phyloP scores from a whole-genome alignment of 2,888 invertebrate species.

The Tuta absoluta region DNA sequence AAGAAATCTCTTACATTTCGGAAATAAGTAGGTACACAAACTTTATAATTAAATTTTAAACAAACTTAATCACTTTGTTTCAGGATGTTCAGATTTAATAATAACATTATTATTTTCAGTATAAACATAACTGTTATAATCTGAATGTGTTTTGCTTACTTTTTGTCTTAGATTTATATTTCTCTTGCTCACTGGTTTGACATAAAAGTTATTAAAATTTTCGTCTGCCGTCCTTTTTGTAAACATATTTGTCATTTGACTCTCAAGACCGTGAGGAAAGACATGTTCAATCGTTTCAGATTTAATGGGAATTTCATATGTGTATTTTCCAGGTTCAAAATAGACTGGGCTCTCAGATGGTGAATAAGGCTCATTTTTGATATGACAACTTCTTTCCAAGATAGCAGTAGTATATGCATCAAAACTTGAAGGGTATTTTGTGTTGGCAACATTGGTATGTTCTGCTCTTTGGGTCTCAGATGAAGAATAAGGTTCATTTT shows the following conservation, averaged over 20 bases:
- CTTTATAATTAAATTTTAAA: not conserved
- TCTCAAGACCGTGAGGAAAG: not conserved
- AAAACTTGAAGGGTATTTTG: too few species aligned
- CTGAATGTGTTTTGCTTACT: not conserved
- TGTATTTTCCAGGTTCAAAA: not conserved
- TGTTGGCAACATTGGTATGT: too few species aligned
- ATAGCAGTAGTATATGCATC: too few species aligned
- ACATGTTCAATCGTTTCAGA: not conserved
- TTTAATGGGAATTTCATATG: not conserved
- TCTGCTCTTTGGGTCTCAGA: too few species aligned
- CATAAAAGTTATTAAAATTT: too few species aligned
- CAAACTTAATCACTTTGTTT: constrained; percentile 25
- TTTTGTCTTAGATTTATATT: too few species aligned
- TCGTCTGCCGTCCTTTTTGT: not conserved
- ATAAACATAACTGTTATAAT: not conserved
- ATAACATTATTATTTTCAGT: constrained; percentile 16
- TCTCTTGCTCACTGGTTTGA: not conserved
- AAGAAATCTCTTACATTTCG: too few species aligned
- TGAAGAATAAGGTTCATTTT: too few species aligned
- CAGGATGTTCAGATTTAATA: constrained; percentile 24
- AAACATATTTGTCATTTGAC: not conserved
- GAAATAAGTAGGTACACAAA: too few species aligned
- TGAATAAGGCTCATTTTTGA: not conserved
- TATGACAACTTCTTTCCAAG: not conserved
- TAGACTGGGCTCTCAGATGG: not conserved